These are phyloP conservation scores for Bubo blakistoni DNA, from an alignment of 2,113 vertebrate genomes.

Conservation along the genomic window DNA sequence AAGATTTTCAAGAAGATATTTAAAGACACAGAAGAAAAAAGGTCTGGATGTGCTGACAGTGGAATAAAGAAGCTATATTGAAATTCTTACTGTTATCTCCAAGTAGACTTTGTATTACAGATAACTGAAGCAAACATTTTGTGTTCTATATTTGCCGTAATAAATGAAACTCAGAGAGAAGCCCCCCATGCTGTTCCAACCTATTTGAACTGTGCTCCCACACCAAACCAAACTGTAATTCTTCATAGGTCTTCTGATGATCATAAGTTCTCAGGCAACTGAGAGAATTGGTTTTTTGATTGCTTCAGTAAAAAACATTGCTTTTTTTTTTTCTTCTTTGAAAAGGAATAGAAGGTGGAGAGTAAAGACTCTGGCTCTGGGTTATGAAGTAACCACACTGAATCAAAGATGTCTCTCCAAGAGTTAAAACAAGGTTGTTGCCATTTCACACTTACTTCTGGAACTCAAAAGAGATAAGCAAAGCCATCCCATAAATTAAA, in stretches of 20 bases:
- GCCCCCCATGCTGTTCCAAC: background rate
- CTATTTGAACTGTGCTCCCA: background rate
- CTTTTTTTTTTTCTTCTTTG: no score
- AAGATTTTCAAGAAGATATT: slow-evolving; percentile 2
- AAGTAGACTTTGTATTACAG: background rate
- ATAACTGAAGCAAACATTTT: background rate
- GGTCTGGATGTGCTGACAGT: background rate
- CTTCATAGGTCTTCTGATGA: background rate
- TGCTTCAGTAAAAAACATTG: background rate
- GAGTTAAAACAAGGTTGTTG: background rate
- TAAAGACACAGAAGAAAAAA: background rate
- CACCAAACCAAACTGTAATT: background rate
- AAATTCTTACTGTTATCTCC: background rate
- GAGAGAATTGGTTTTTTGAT: background rate
- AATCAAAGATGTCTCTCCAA: background rate
- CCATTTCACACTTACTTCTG: background rate
- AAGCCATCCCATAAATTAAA: background rate
- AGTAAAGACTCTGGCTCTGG: background rate
- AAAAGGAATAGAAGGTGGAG: background rate
- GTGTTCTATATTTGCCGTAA: background rate
- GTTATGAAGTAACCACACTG: background rate
- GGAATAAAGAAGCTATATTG: background rate
- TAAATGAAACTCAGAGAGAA: background rate
- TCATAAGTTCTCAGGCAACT: background rate
- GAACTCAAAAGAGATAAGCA: background rate